Percentiles rank a stretch among this genome's conserved stretches.
Evolutionary conservation across 2,888 invertebrate species (phyloP).

Genomic region (Lithophane socia): DNA sequence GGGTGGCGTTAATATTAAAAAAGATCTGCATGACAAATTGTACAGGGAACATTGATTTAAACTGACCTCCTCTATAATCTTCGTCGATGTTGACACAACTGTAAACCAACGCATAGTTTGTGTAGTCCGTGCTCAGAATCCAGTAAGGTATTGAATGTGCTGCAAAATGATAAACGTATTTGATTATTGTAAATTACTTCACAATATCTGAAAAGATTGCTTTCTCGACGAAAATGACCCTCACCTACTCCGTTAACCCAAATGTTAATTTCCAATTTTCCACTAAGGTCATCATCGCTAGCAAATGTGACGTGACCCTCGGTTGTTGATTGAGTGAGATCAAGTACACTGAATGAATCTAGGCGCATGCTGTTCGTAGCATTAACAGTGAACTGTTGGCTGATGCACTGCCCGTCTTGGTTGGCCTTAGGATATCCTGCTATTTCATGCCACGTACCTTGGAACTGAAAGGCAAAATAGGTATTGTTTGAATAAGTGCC

Average conservation of each 20-base stretch:
- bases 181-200: not conserved
- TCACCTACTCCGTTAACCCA: slow-evolving; percentile 39
- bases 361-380: slow-evolving; percentile 65
- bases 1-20: not conserved
- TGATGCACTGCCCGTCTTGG: slow-evolving; percentile 78
- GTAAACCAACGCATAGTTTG: slow-evolving; percentile 91
- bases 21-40: not conserved
- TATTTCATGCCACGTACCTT: slow-evolving; percentile 77
- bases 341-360: slow-evolving; percentile 71
- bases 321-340: slow-evolving; percentile 66
- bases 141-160: slow-evolving; percentile 74
- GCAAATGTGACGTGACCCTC: slow-evolving; percentile 67
- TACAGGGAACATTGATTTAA: no score
- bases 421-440: slow-evolving; percentile 76
- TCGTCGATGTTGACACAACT: slow-evolving; percentile 86
- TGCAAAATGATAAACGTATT: slow-evolving; percentile 58
- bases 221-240: slow-evolving; percentile 48
- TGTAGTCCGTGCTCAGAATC: slow-evolving; percentile 90
- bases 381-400: slow-evolving; percentile 71
- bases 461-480: slow-evolving; percentile 69
- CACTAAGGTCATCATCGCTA: slow-evolving; percentile 70
- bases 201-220: slow-evolving; percentile 7
- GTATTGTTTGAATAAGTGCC: no score
- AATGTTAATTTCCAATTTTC: slow-evolving; percentile 72
- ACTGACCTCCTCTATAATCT: slow-evolving; percentile 72